phyloP scores from a whole-genome alignment of 2,797 vertebrate species.

The Mus caroli region DNA sequence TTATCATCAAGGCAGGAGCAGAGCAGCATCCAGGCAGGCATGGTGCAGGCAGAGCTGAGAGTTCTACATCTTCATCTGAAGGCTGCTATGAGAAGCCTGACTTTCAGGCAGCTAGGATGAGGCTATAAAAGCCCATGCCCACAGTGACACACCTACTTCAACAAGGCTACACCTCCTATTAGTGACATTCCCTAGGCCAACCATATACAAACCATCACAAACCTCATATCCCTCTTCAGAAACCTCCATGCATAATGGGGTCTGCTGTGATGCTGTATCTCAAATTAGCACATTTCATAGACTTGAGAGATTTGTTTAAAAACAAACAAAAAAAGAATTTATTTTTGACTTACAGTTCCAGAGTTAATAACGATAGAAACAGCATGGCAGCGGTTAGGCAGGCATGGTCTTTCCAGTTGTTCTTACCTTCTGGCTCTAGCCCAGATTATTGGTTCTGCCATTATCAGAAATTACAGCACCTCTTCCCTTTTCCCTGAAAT shows the following conservation, averaged over 20 bases:
- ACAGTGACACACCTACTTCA: neutral
- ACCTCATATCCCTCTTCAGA: neutral
- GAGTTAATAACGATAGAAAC: neutral
- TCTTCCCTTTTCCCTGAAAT: too few species aligned
- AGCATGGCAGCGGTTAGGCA: neutral
- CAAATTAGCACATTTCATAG: neutral
- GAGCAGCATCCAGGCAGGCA: too few species aligned
- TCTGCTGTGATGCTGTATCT: neutral
- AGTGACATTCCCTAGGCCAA: neutral
- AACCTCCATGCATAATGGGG: neutral
- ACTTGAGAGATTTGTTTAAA: neutral
- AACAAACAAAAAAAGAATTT: neutral
- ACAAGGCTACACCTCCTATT: neutral
- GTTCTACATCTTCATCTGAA: too few species aligned
- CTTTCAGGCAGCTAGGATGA: neutral
- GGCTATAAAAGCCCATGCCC: neutral
- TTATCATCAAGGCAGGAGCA: too few species aligned
- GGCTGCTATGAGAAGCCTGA: too few species aligned
- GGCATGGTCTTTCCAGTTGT: neutral
- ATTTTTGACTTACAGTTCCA: neutral
- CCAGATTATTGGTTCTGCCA: neutral
- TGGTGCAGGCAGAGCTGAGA: too few species aligned
- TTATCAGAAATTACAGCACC: neutral
- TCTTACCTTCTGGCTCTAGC: neutral
- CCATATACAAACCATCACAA: neutral